Evolutionary conservation across 2,888 invertebrate species (phyloP).

Genomic region (Polydrusus pterygomalis): DNA sequence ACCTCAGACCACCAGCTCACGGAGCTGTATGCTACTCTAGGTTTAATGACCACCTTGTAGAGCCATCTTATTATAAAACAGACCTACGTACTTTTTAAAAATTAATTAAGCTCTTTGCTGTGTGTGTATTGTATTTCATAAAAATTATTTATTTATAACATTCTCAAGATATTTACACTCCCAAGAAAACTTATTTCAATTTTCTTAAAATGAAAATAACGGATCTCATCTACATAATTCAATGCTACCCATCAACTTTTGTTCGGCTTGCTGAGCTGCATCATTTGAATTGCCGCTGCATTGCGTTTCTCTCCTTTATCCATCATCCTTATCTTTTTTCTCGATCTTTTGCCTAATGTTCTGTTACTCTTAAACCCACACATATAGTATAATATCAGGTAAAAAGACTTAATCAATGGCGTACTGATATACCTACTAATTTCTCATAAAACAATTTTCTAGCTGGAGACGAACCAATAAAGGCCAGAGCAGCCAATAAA

Average conservation of each 20-base stretch:
- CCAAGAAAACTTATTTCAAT: background rate
- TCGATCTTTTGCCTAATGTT: constrained; percentile 41
- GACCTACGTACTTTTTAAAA: too few relatives aligned
- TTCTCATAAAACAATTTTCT: too few relatives aligned
- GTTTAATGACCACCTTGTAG: too few relatives aligned
- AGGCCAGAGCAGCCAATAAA: too few relatives aligned
- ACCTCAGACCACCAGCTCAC: too few relatives aligned
- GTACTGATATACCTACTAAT: too few relatives aligned
- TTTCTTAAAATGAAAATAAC: constrained; percentile 1
- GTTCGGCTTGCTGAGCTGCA: background rate
- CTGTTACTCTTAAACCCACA: constrained; percentile 41
- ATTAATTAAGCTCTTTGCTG: too few relatives aligned
- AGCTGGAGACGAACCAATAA: too few relatives aligned
- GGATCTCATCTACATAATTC: constrained; percentile 10
- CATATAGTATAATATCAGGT: constrained; percentile 13
- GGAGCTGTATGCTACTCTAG: too few relatives aligned
- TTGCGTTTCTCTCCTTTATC: constrained; percentile 45
- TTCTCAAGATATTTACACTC: background rate
- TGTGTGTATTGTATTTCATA: too few relatives aligned
- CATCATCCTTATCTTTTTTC: constrained; percentile 46
- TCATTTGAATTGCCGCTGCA: constrained; percentile 12
- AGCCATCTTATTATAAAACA: too few relatives aligned
- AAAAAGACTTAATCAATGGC: background rate
- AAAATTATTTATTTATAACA: too few relatives aligned
- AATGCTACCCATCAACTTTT: constrained; percentile 6